Base-by-base conservation (phyloP, 2,113 vertebrate genomes). In the Cynoglossus semilaevis region DNA sequence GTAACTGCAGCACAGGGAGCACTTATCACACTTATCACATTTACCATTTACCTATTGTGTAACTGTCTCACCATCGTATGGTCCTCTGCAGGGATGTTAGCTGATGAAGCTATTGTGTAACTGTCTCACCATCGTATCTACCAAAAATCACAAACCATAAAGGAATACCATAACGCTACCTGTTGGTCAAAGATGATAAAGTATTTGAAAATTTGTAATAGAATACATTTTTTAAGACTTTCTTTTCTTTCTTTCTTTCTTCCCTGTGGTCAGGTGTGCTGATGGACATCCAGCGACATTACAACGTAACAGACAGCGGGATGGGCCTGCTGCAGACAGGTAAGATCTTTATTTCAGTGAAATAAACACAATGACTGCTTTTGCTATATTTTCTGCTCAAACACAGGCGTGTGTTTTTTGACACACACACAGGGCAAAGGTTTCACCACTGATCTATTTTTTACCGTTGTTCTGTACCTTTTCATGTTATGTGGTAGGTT, bases 311-410 rank as follows among this genome's bases (percentile, higher is more conserved):
- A 2, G 95, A 99, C 90, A 95, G 93, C 0, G 77, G 84, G 10
- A 92, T 92, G 22, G 96, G 96, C 67, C 85, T 98, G 82, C 65
- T 99, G 66, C 95, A 96, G 86, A 98, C 95, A 83, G 96, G 96
- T 98, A 88, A 91, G 87, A 79, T 43, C 50, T 45, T 43, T 73
- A 76, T 84, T 80, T 63, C 58, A 16, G 10, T 82, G n/a, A n/a
- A n/a, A n/a, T n/a, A n/a, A n/a, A n/a, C n/a, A n/a, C n/a, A n/a
- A n/a, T n/a, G n/a, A n/a, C n/a, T n/a, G n/a, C n/a, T n/a, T n/a
- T n/a, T n/a, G n/a, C n/a, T n/a, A n/a, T n/a, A n/a, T n/a, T n/a
- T n/a, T n/a, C n/a, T n/a, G n/a, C n/a, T n/a, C n/a, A n/a, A n/a
- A n/a, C n/a, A n/a, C n/a, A n/a, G n/a, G n/a, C n/a, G n/a, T n/a